Percentiles rank a stretch among this genome's conserved stretches.
phyloP scores from a whole-genome alignment of 2,113 vertebrate genomes.

The Pseudorectes ferrugineus region DNA sequence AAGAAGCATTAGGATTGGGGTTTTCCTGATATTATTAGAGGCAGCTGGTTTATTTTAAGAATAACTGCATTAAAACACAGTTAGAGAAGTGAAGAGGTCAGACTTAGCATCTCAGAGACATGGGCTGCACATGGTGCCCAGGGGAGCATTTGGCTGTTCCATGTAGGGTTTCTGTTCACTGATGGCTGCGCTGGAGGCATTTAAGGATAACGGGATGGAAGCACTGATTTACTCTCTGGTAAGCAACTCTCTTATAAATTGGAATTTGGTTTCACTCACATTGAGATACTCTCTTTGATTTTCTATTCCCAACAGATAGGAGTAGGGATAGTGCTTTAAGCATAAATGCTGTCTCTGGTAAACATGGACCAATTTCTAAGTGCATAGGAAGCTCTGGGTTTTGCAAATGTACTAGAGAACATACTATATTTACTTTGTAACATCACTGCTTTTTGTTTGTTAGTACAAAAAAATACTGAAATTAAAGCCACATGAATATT shows the following conservation, averaged over 20 bases:
- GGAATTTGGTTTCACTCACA: not conserved
- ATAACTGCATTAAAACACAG: not conserved
- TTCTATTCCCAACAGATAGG: not conserved
- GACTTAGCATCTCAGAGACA: not conserved
- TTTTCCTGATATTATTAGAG: not conserved
- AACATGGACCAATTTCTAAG: not conserved
- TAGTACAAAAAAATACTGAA: not conserved
- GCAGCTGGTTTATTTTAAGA: not conserved
- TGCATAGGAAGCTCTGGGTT: not conserved
- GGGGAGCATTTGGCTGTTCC: not conserved
- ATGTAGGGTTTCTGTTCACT: not conserved
- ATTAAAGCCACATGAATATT: conserved; percentile 4
- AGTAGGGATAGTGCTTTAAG: not conserved
- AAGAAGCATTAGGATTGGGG: not conserved
- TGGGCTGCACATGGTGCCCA: not conserved
- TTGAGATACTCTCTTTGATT: not conserved
- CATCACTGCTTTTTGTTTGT: conserved; percentile 2
- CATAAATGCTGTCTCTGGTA: not conserved
- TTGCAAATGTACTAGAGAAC: not conserved
- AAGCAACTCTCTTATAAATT: not conserved
- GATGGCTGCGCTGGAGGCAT: not conserved
- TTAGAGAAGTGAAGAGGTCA: not conserved
- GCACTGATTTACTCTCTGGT: not conserved
- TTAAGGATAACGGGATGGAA: not conserved
- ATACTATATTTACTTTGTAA: not conserved